Conservation (phyloP, 2,113 vertebrate genomes). For the Psilopsiagon aurifrons region DNA sequence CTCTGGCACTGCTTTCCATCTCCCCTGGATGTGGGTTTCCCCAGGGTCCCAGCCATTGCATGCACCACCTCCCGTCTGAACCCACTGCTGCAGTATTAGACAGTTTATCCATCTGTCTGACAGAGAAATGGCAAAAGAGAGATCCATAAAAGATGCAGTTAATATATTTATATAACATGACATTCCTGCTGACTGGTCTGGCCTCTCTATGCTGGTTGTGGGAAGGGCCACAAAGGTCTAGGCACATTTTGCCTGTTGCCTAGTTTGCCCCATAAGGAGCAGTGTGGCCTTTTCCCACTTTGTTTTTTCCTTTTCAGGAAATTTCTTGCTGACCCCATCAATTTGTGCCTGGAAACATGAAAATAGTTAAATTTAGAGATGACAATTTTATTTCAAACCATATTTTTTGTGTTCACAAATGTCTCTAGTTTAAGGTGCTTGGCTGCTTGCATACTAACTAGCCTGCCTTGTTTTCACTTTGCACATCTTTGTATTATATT, state of each 20-base stretch:
- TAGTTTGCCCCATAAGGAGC: not conserved
- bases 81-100: not conserved
- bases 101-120: not conserved
- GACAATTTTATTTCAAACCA: conserved; percentile 42
- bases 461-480: conserved; percentile 53
- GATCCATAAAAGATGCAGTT: not conserved
- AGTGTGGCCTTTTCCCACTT: not conserved
- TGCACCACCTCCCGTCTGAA: not conserved
- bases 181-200: not conserved
- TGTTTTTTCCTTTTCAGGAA: not conserved
- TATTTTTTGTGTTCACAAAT: conserved; percentile 37
- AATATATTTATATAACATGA: not conserved
- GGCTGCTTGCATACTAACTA: conserved; percentile 49
- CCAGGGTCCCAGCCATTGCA: not conserved
- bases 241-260: not conserved
- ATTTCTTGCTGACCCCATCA: not conserved
- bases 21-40: not conserved
- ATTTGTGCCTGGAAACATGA: not conserved
- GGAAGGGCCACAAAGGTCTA: not conserved
- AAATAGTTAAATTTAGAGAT: not conserved
- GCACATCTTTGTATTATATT: conserved; percentile 37
- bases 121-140: not conserved
- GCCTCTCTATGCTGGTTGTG: fast-evolving
- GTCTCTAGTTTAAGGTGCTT: conserved; percentile 17
- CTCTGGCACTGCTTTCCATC: not conserved